These are phyloP conservation scores for Oriolus oriolus DNA, from an alignment of 2,113 vertebrate genomes.

Conservation along the genomic window DNA sequence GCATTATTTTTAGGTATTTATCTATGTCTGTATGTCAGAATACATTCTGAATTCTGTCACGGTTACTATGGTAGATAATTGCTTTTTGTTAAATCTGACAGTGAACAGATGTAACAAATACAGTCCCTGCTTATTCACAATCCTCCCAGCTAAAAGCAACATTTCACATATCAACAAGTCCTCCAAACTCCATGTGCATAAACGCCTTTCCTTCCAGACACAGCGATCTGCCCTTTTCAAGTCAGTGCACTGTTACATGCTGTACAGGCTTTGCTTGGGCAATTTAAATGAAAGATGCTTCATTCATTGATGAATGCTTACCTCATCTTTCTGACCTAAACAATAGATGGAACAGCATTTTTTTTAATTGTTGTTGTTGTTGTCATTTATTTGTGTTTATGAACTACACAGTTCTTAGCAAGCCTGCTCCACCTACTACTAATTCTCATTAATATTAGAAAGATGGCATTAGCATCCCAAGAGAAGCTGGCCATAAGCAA, in stretches of 20 bases:
- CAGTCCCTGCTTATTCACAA: background rate
- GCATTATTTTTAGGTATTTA: background rate
- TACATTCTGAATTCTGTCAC: background rate
- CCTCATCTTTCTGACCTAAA: background rate
- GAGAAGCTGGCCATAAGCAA: background rate
- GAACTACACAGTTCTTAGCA: background rate
- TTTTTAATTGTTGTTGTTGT: background rate
- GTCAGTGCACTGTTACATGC: background rate
- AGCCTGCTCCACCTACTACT: background rate
- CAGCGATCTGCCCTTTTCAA: background rate
- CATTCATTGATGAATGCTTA: background rate
- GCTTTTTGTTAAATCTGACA: background rate
- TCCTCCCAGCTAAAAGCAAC: background rate
- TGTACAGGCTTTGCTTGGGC: background rate
- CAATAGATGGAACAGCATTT: background rate
- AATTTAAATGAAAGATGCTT: background rate
- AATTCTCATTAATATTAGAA: background rate
- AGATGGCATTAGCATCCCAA: background rate
- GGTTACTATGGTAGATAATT: background rate
- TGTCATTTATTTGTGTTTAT: background rate
- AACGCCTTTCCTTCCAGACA: background rate
- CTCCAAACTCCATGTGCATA: background rate
- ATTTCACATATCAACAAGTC: background rate
- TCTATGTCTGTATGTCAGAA: background rate
- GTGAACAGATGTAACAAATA: background rate